Conservation (phyloP, 2,888 invertebrate species). For the Rhimphoctona megacephalus region DNA sequence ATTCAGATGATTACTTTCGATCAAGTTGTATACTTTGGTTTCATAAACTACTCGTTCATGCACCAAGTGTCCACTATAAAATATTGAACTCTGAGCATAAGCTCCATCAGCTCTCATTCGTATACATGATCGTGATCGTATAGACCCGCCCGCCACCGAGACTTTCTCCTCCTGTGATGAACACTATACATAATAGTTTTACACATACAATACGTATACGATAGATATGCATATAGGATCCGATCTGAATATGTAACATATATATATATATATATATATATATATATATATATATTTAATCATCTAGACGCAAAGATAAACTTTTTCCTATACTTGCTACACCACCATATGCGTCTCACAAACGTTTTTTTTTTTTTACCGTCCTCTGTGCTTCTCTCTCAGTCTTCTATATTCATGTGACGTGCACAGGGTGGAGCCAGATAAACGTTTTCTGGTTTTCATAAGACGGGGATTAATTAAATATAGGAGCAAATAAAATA, state of each 20-base stretch:
- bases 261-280: background rate
- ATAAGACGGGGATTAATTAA: constrained; percentile 43
- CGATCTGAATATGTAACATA: constrained; percentile 5
- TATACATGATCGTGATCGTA: constrained; percentile 23
- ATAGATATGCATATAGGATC: background rate
- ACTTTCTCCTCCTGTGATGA: background rate
- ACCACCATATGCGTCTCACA: constrained; percentile 18
- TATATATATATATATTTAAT: background rate
- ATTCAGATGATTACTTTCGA: constrained; percentile 57
- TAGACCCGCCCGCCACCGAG: constrained; percentile 18
- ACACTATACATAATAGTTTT: constrained; percentile 17
- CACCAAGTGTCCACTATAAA: constrained; percentile 72
- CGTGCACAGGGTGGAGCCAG: background rate
- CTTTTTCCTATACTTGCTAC: constrained; percentile 49
- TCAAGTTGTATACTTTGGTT: constrained; percentile 80
- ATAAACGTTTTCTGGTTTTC: constrained; percentile 32
- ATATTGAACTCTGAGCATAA: constrained; percentile 66
- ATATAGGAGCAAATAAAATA: constrained; percentile 37
- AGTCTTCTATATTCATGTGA: constrained; percentile 66
- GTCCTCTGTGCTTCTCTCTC: constrained; percentile 61
- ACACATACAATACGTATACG: constrained; percentile 9
- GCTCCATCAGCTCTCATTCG: constrained; percentile 46
- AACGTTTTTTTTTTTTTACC: constrained; percentile 39
- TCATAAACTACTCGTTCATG: constrained; percentile 75
- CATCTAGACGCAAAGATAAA: constrained; percentile 48